A percentile compares a stretch with the other conserved stretches of the same genome.
Evolutionary conservation across 23 tunicate species (phyloP).

Genomic region (Halocynthia roretzi): DNA sequence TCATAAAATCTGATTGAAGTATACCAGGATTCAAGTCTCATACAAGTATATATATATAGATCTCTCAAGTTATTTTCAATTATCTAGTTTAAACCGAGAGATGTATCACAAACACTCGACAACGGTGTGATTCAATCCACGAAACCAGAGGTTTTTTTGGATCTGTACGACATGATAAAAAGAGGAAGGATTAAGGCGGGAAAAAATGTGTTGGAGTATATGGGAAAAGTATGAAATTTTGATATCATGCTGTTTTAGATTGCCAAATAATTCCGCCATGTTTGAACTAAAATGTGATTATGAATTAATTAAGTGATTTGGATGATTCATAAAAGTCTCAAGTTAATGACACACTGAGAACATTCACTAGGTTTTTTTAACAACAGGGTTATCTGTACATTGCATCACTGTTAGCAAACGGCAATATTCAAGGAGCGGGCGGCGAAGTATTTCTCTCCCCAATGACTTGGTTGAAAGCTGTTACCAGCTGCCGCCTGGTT

Average conservation of each 20-base stretch:
- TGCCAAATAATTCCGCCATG: too few species aligned
- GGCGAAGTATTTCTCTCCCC: slow-evolving; percentile 1
- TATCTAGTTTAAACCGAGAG: too few species aligned
- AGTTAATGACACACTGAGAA: too few species aligned
- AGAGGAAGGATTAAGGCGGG: neutral
- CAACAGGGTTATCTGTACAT: neutral
- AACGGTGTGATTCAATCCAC: too few species aligned
- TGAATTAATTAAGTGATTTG: too few species aligned
- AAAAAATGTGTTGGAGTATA: neutral
- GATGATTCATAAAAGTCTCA: neutral
- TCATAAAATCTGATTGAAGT: too few species aligned
- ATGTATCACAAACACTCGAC: too few species aligned
- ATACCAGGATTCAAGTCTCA: too few species aligned
- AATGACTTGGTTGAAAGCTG: slow-evolving; percentile 4
- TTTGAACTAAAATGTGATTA: too few species aligned
- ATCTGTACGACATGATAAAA: neutral
- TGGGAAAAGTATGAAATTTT: neutral
- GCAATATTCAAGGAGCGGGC: neutral
- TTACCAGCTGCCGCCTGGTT: neutral
- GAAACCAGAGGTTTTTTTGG: neutral
- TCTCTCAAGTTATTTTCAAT: too few species aligned
- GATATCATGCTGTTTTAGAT: neutral
- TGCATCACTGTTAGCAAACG: neutral
- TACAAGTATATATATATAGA: too few species aligned
- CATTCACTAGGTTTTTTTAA: neutral